Evolutionary conservation across 1,140 invertebrate genomes (phyloP), one percentile per base, ranked within the genome.

Genomic region (Bombyx mandarina): DNA sequence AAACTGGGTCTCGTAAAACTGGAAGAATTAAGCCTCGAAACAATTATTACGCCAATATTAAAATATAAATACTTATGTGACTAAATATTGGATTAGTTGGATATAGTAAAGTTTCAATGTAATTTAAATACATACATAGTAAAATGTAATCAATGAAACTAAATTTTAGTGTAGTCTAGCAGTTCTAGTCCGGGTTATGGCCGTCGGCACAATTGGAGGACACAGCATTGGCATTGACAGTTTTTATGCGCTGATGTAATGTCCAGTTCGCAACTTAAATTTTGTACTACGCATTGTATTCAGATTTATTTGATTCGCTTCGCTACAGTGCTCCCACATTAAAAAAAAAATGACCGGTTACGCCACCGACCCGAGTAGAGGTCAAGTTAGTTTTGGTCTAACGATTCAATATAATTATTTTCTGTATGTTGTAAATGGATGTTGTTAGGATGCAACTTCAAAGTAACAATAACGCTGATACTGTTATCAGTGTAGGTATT

Each of bases 201-300:
- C 26, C 4, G 4, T 5, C 26, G 26, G 26, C 26, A 35, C 26
- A 35, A 51, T 51, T 51, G 8, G 50, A 8, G 42, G 50, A 9
- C 62, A 67, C 70, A 67, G 63, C 67, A 69, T 71, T 77, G 70
- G 63, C 70, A 75, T 73, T 77, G 72, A 67, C 66, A 70, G 67
- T 72, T 75, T 79, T 75, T 79, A 60, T 64, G 57, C 58, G 63
- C 58, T 58, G 51, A 58, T 57, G 56, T 71, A 65, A 75, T 63
- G 59, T 61, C 63, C 59, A 65, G 69, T 62, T 50, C 63, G 54
- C 58, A 60, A 65, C 69, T 65, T 64, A 70, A 60, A 70, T 61
- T 63, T 59, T 53, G 52, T 53, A 55, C 57, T 63, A 65, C 56
- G 58, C 61, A 80, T 75, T 78, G 71, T 73, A 66, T 67, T 75